Evolutionary conservation across 1,140 invertebrate species (phyloP).

Genomic region (Propsilocerus akamusi): DNA sequence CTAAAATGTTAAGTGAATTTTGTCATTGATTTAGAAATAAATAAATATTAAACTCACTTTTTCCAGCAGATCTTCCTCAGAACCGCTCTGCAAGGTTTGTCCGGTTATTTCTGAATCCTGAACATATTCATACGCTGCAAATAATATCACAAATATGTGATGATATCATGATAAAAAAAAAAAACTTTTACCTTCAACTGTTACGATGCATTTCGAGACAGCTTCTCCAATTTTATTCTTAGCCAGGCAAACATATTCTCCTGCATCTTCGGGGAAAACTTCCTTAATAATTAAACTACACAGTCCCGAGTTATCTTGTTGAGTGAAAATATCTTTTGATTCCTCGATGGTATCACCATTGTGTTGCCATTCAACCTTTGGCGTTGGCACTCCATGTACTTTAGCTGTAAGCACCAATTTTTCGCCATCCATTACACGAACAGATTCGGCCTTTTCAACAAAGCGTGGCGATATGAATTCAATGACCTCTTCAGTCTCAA

Average conservation of each 20-base stretch:
- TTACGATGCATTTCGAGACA: conserved; percentile 54
- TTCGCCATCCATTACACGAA: conserved; percentile 84
- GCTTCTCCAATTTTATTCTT: conserved; percentile 72
- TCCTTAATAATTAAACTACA: conserved; percentile 75
- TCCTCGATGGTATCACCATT: conserved; percentile 49
- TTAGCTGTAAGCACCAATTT: conserved; percentile 59
- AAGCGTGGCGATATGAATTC: conserved; percentile 58
- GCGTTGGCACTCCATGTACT: conserved; percentile 60
- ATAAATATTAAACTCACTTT: conserved; percentile 34
- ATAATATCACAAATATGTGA: conserved; percentile 1
- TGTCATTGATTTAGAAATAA: conserved; percentile 5
- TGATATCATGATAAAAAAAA: neutral
- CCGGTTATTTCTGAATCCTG: conserved; percentile 65
- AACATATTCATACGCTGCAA: conserved; percentile 81
- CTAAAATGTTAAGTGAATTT: conserved; percentile 19
- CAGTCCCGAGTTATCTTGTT: conserved; percentile 54
- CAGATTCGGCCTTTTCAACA: conserved; percentile 42
- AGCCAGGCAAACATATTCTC: conserved; percentile 67
- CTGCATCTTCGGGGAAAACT: conserved; percentile 87
- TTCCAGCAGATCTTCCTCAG: conserved; percentile 63
- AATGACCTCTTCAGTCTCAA: conserved; percentile 33
- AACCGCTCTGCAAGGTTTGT: conserved; percentile 35
- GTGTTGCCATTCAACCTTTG: conserved; percentile 66
- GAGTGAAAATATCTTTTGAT: conserved; percentile 58
- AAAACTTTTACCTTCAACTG: conserved; percentile 55